phyloP scores from a whole-genome alignment of 1,140 invertebrate genomes.

The Euura lappo region DNA sequence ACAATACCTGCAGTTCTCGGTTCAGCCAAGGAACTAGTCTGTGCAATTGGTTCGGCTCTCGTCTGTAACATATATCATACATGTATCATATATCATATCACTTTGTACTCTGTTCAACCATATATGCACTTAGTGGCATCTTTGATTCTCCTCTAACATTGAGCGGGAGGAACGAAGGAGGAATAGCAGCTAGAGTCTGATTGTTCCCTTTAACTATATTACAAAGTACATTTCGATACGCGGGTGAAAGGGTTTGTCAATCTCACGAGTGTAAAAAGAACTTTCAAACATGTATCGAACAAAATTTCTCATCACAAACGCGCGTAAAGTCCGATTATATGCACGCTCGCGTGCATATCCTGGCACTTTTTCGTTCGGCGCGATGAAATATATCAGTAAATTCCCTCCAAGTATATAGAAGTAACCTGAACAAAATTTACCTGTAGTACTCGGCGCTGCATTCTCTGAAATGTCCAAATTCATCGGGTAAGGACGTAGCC shows the following conservation, averaged over 20 bases:
- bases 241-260: too few relatives aligned
- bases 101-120: conserved; percentile 1
- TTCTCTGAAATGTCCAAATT: conserved; percentile 73
- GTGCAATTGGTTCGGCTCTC: conserved; percentile 79
- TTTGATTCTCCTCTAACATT: too few relatives aligned
- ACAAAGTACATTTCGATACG: neutral
- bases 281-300: too few relatives aligned
- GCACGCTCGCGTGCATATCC: too few relatives aligned
- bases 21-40: conserved; percentile 88
- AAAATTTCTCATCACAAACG: too few relatives aligned
- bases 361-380: neutral
- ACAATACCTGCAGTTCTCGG: conserved; percentile 79
- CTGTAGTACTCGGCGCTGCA: conserved; percentile 77
- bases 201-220: too few relatives aligned
- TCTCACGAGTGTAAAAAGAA: too few relatives aligned
- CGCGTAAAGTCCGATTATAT: too few relatives aligned
- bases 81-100: conserved; percentile 55
- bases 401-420: too few relatives aligned
- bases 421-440: conserved; percentile 44
- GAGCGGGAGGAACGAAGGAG: too few relatives aligned
- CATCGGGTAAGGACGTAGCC: conserved; percentile 70
- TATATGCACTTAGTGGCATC: too few relatives aligned
- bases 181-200: too few relatives aligned
- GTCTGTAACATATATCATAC: conserved; percentile 62
- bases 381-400: neutral